Conservation (phyloP, 2,113 vertebrate genomes). For the Azemiops feae region DNA sequence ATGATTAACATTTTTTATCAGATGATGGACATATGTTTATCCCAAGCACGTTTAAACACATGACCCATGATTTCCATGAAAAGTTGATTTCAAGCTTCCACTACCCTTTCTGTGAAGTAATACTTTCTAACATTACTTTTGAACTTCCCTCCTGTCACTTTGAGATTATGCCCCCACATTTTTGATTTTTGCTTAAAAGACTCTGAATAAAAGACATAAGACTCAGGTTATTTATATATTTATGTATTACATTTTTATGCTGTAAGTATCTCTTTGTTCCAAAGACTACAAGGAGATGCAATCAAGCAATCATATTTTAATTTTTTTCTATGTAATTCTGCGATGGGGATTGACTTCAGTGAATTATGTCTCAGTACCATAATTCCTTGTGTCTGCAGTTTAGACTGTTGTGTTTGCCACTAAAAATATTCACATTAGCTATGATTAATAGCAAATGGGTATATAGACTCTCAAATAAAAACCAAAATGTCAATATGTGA, state of each 20-base stretch:
- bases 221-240: background rate
- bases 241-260: background rate
- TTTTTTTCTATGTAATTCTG: constrained; percentile 42
- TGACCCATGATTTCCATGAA: background rate
- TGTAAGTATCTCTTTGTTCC: background rate
- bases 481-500: constrained; percentile 45
- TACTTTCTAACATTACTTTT: background rate
- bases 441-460: constrained; percentile 57
- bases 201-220: background rate
- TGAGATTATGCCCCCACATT: background rate
- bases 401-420: constrained; percentile 55
- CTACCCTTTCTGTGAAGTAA: background rate
- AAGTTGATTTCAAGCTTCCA: background rate
- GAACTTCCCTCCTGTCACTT: background rate
- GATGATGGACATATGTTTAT: background rate
- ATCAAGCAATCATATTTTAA: background rate
- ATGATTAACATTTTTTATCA: background rate
- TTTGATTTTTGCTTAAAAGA: background rate
- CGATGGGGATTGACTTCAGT: constrained; percentile 50
- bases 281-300: constrained; percentile 29
- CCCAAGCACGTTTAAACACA: background rate
- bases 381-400: constrained; percentile 55
- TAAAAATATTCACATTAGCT: constrained; percentile 58
- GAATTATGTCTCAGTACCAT: constrained; percentile 52
- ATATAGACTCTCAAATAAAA: constrained; percentile 51